phyloP scores from a whole-genome alignment of 2,888 invertebrate genomes.

The Lymantria dispar region DNA sequence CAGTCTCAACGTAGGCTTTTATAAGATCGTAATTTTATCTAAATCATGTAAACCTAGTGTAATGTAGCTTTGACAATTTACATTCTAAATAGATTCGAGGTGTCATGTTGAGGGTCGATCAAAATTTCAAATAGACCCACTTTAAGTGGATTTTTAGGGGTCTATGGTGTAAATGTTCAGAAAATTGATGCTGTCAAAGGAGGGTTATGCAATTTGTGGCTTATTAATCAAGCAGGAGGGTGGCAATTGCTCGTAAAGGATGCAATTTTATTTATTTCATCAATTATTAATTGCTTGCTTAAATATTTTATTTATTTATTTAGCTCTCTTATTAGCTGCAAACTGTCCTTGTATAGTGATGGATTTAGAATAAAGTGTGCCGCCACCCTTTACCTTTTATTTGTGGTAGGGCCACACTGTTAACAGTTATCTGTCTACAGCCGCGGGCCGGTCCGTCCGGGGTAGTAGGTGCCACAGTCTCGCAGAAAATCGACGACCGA shows the following conservation, averaged over 20 bases:
- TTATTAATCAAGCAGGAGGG: constrained; percentile 70
- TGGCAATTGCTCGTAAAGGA: constrained; percentile 40
- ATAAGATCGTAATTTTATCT: background rate
- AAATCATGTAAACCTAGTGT: constrained; percentile 51
- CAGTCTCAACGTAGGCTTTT: too few species aligned
- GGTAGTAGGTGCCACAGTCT: too few species aligned
- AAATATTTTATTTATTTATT: too few species aligned
- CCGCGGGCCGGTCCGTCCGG: too few species aligned
- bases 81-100: constrained; percentile 77
- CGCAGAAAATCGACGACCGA: too few species aligned
- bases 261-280: constrained; percentile 49
- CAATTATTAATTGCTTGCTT: constrained; percentile 36
- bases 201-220: constrained; percentile 73
- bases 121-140: constrained; percentile 76
- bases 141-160: constrained; percentile 78
- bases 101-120: constrained; percentile 77
- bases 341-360: too few species aligned
- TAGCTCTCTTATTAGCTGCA: too few species aligned
- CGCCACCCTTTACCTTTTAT: too few species aligned
- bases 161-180: constrained; percentile 59
- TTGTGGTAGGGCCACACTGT: too few species aligned
- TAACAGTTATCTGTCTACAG: too few species aligned
- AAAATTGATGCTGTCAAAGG: constrained; percentile 81
- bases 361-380: too few species aligned
- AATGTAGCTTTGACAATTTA: constrained; percentile 76